A percentile compares a stretch with the other conserved stretches of the same genome.
These are phyloP conservation scores for Callospermophilus lateralis DNA, from an alignment of 2,113 vertebrate species.

Conservation along the genomic window DNA sequence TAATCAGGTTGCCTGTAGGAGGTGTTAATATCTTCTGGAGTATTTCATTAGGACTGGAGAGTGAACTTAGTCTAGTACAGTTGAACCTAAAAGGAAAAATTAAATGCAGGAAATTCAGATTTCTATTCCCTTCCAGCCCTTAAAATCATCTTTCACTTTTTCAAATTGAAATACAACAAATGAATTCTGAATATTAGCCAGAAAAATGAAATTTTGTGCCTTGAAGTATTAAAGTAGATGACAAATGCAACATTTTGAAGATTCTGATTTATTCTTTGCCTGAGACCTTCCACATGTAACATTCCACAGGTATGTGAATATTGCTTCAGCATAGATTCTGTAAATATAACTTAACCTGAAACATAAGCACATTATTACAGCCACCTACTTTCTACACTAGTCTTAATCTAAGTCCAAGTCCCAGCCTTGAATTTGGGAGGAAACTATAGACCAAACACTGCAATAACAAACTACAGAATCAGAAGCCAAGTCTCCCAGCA, in stretches of 20 bases:
- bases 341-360: not conserved
- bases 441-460: not conserved
- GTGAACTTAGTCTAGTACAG: not conserved
- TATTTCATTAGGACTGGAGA: not conserved
- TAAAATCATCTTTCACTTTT: not conserved
- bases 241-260: not conserved
- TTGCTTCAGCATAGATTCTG: not conserved
- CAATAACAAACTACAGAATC: not conserved
- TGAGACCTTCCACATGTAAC: not conserved
- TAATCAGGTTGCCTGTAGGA: not conserved
- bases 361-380: not conserved
- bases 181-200: not conserved
- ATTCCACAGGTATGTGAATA: not conserved
- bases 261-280: not conserved
- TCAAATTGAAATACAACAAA: not conserved
- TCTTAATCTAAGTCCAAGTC: not conserved
- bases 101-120: not conserved
- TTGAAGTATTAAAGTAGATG: conserved; percentile 4
- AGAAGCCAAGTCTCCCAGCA: not conserved
- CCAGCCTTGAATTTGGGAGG: not conserved
- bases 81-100: not conserved
- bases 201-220: not conserved
- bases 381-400: not conserved
- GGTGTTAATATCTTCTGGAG: not conserved
- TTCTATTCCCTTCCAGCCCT: not conserved